phyloP scores from a whole-genome alignment of 2,113 vertebrate genomes.

The Labrus mixtus region DNA sequence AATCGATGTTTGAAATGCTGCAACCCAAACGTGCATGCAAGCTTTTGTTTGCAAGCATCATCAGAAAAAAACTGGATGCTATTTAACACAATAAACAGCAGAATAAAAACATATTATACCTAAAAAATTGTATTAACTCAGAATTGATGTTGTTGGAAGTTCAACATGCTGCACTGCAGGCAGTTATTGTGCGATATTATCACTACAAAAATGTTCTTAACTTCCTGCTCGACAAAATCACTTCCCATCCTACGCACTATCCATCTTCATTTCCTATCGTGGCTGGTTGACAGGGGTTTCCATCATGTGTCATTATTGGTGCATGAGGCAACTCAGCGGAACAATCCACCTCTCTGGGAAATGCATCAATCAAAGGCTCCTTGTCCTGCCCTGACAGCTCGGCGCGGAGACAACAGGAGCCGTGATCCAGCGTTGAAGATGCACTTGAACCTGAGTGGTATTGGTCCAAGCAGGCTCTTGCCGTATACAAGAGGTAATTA shows the following conservation, averaged over 20 bases:
- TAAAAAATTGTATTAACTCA: not conserved
- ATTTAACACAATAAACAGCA: not conserved
- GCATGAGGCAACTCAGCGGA: conserved; percentile 81
- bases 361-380: conserved; percentile 83
- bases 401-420: conserved; percentile 60
- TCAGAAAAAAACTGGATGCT: too few species aligned
- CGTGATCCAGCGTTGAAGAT: conserved; percentile 47
- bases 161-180: conserved; percentile 45
- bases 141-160: conserved; percentile 2
- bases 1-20: not conserved
- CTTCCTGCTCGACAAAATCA: conserved; percentile 82
- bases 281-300: conserved; percentile 83
- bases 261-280: conserved; percentile 84
- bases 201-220: conserved; percentile 76
- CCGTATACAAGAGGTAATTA: conserved; percentile 70
- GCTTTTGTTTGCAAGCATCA: not conserved
- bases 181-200: conserved; percentile 74
- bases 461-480: conserved; percentile 26
- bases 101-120: not conserved
- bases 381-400: conserved; percentile 74
- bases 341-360: conserved; percentile 79
- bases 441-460: conserved; percentile 58
- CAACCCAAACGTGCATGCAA: not conserved
- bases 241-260: conserved; percentile 79
- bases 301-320: conserved; percentile 88